Percentiles rank a stretch among this genome's conserved stretches.
phyloP scores from a whole-genome alignment of 2,888 invertebrate species.

The Macrostomum cliftonense region DNA sequence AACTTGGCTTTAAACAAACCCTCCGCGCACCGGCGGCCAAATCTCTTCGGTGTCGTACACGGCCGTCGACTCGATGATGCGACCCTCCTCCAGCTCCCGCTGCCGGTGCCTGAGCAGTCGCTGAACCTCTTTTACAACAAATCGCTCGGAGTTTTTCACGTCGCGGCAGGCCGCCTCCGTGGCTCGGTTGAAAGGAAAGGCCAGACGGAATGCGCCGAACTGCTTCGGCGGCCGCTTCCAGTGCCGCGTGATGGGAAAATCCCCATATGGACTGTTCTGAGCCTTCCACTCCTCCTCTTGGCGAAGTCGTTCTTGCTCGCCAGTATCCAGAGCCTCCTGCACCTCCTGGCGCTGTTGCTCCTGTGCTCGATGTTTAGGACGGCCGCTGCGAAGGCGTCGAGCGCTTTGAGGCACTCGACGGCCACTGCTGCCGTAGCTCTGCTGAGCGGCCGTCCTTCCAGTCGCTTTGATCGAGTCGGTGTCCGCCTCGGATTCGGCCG shows the following conservation, averaged over 20 bases:
- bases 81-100: no score
- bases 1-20: no score
- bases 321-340: not conserved
- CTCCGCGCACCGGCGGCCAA: no score
- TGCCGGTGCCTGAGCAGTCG: constrained; percentile 14
- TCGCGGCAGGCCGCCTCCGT: constrained; percentile 14
- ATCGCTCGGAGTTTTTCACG: constrained; percentile 18
- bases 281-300: constrained; percentile 8
- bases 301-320: not conserved
- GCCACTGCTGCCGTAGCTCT: not conserved
- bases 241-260: constrained; percentile 40
- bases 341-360: not conserved
- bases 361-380: not conserved
- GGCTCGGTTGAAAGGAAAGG: constrained; percentile 47
- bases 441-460: no score
- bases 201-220: constrained; percentile 58
- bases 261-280: not conserved
- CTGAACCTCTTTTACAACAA: constrained; percentile 22
- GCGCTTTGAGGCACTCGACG: not conserved
- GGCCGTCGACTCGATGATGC: no score
- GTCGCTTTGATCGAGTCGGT: no score
- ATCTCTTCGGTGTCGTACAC: no score
- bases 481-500: no score
- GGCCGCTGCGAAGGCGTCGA: constrained; percentile 1
- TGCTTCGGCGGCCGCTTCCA: constrained; percentile 48